Percentiles rank a stretch among this genome's conserved stretches.
Conservation (phyloP, 2,888 invertebrate genomes). For the Geophilus truncorum region DNA sequence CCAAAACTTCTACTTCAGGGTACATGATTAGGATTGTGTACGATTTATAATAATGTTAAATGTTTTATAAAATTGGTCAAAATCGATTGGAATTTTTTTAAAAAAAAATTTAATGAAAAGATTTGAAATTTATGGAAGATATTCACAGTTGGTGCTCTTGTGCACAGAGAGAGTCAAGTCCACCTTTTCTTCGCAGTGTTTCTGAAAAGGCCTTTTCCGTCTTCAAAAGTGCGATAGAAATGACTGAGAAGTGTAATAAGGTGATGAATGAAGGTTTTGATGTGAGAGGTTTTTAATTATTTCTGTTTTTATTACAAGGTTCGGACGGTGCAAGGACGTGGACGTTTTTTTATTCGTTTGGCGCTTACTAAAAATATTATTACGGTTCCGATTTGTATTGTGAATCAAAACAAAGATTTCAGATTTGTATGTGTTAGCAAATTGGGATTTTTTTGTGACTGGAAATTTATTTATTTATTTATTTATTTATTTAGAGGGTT, state of each 20-base stretch:
- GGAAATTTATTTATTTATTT: not conserved
- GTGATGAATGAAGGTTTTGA: not conserved
- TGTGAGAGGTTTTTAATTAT: not conserved
- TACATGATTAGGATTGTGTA: not conserved
- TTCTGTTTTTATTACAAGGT: constrained; percentile 42
- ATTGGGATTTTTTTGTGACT: not conserved
- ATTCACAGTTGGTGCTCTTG: not conserved
- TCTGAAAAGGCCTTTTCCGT: not conserved
- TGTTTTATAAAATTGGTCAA: not conserved
- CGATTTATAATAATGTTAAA: not conserved
- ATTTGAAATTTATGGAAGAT: too few species aligned
- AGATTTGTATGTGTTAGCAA: not conserved
- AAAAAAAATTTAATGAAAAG: not conserved
- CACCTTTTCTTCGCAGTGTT: constrained; percentile 13
- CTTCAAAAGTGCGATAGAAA: not conserved
- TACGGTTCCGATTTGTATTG: constrained; percentile 31
- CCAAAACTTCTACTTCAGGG: not conserved
- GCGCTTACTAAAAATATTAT: constrained; percentile 36
- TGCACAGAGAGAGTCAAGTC: not conserved
- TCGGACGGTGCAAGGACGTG: constrained; percentile 37
- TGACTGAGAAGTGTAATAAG: not conserved
- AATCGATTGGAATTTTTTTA: not conserved
- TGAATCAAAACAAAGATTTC: constrained; percentile 30
- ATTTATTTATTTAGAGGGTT: constrained; percentile 29
- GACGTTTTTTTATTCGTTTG: constrained; percentile 37